Base-by-base conservation (phyloP, 2,113 vertebrate species). In the Vicugna pacos region DNA sequence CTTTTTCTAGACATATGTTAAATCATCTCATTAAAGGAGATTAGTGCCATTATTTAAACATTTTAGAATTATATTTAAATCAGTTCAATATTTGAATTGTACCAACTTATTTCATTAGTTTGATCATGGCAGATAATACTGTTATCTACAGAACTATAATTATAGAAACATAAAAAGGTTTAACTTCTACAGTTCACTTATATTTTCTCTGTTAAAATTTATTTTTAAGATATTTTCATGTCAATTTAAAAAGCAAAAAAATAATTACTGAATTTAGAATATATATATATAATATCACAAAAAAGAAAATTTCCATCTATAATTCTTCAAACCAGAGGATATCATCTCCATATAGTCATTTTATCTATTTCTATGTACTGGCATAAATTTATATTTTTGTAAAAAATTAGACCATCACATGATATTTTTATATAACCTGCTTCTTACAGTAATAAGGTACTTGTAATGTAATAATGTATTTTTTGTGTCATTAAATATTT, bases 1-100 rank as follows among this genome's bases (percentile, higher is more conserved):
- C 52, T 81, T 91, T 94, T 95, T 73, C 22, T 94, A 89, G 72
- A 46, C 50, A 69, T 69, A 62, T 12, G 50, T 76, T 80, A 94
- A 94, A 87, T 60, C 3, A 64, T 58, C 24, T 11, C 5, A 73
- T 89, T 89, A 91, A 91, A 91, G n/a, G 19, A 52, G 10, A 89
- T 77, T 67, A 54, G 24, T 79, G 38, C 11, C 4, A 12, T 94
- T 87, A 69, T 48, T 80, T 91, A 48, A 96, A 77, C 52, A 88
- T 85, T 76, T 91, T 58, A 70, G 75, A 87, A 90, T 93, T 92
- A 67, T 28, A 58, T 73, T 84, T 87, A 75, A 5, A 83, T 83
- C 5, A 94, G 73, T 64, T 75, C 30, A 72, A 1, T 90, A 58
- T 70, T 75, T 93, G 65, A 84, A 88, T n/a, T 88, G n/a, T 12